Conservation (phyloP, 1,140 invertebrate genomes). For the Andricus grossulariae region DNA sequence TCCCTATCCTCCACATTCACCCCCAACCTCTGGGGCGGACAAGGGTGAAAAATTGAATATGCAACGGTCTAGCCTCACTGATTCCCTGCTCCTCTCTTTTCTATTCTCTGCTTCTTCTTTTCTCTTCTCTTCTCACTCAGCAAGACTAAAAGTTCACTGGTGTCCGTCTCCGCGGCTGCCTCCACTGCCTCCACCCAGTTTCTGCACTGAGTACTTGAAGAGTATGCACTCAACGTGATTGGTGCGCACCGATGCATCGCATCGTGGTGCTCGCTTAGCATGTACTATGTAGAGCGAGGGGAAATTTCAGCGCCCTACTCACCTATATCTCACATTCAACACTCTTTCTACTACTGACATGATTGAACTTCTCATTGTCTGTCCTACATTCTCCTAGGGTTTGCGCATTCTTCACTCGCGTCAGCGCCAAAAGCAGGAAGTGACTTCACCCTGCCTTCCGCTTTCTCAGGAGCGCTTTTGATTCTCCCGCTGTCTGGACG, state of each 20-base stretch:
- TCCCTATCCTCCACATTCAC: slow-evolving; percentile 11
- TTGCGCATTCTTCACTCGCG: slow-evolving; percentile 40
- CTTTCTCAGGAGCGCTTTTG: slow-evolving; percentile 38
- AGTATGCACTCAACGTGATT: slow-evolving; percentile 73
- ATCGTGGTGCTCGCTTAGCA: slow-evolving; percentile 44
- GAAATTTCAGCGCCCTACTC: slow-evolving; percentile 31
- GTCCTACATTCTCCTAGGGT: slow-evolving; percentile 47
- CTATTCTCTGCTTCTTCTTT: slow-evolving; percentile 20
- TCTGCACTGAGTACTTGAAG: slow-evolving; percentile 58
- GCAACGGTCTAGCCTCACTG: slow-evolving; percentile 44
- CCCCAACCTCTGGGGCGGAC: neutral
- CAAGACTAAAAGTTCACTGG: slow-evolving; percentile 24
- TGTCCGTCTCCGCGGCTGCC: slow-evolving; percentile 34
- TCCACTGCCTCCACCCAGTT: slow-evolving; percentile 34
- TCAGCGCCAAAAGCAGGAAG: slow-evolving; percentile 20
- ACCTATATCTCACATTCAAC: slow-evolving; percentile 21
- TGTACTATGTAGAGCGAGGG: slow-evolving; percentile 33
- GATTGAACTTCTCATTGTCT: slow-evolving; percentile 52
- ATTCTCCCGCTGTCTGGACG: slow-evolving; percentile 44
- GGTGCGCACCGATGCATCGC: slow-evolving; percentile 55
- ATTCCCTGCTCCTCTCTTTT: slow-evolving; percentile 46
- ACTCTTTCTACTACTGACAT: slow-evolving; percentile 41
- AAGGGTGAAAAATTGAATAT: slow-evolving; percentile 56
- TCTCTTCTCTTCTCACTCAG: slow-evolving; percentile 36
- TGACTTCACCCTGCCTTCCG: slow-evolving; percentile 10